These are phyloP conservation scores for Burhinus oedicnemus DNA, from an alignment of 2,113 vertebrate species.

Conservation along the genomic window DNA sequence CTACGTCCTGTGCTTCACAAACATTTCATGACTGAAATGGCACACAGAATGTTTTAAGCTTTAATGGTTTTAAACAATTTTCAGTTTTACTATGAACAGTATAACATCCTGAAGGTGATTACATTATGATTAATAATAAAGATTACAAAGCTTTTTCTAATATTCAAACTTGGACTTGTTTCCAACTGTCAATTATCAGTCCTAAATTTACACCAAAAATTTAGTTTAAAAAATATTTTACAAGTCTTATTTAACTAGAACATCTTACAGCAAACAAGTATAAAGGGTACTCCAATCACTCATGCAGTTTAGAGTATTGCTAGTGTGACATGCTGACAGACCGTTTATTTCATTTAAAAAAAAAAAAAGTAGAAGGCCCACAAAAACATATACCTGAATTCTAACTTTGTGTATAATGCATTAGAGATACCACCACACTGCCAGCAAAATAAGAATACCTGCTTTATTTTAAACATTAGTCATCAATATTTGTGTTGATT, in stretches of 20 bases:
- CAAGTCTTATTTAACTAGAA: not conserved
- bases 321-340: not conserved
- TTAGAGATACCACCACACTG: not conserved
- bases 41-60: not conserved
- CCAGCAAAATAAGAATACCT: not conserved
- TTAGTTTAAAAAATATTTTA: not conserved
- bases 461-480: not conserved
- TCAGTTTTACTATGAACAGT: not conserved
- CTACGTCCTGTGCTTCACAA: not conserved
- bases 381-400: not conserved
- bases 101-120: not conserved
- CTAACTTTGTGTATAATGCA: not conserved
- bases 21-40: not conserved
- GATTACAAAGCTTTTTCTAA: not conserved
- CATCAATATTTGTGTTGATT: not conserved
- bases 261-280: not conserved
- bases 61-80: not conserved
- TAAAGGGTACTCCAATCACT: not conserved
- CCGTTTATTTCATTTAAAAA: not conserved
- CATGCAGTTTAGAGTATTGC: not conserved
- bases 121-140: not conserved
- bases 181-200: not conserved
- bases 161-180: not conserved
- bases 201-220: not conserved
- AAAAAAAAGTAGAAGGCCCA: not conserved